Evolutionary conservation across 1,140 invertebrate species (phyloP), one percentile per base, ranked within the genome.

Genomic region (Apis dorsata): DNA sequence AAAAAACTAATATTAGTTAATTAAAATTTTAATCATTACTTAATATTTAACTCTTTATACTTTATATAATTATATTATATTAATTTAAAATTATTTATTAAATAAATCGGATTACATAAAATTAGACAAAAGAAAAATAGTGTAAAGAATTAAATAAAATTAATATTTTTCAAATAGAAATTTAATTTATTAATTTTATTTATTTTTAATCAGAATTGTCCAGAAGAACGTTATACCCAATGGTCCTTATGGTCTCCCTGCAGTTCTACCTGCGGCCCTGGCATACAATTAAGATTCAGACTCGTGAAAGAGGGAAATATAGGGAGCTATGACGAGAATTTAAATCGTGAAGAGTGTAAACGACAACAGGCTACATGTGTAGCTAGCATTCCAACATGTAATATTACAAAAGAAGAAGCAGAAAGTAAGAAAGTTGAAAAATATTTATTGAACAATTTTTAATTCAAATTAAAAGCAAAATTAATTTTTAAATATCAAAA

Each of bases 221-320:
- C 89, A 8, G 65, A 53, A 0, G 88, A 92, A 0, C 85, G 76
- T 15, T 95, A 95, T 28, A 95, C 94, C 1, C 88, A 93, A 17
- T 97, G 96, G 96, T 94, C 95, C 15, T 92, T 94, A 59, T 97
- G 96, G 96, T 95, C 95, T 2, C 94, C 95, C 17, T 97, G 96
- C 92, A 95, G 95, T 10, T 95, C 95, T 2, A 95, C 95, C 4
- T 97, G 96, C 91, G 96, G 96, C 0, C 94, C 95, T 77, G 96
- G 96, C 0, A 93, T 95, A 0, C 94, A 95, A 68, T 92, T 95
- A 85, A 94, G 96, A 72, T 95, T 95, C 1, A 93, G 97, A 15
- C 92, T 92, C 53, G 87, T 92, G 75, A 91, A 82, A 92, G 85
- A 78, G 89, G 74, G 81, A 88, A 79, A 89, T 81, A 34, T 89